Conservation (phyloP, 30 jellyfish, hydroid and myxozoan species). For the Hydra vulgaris region DNA sequence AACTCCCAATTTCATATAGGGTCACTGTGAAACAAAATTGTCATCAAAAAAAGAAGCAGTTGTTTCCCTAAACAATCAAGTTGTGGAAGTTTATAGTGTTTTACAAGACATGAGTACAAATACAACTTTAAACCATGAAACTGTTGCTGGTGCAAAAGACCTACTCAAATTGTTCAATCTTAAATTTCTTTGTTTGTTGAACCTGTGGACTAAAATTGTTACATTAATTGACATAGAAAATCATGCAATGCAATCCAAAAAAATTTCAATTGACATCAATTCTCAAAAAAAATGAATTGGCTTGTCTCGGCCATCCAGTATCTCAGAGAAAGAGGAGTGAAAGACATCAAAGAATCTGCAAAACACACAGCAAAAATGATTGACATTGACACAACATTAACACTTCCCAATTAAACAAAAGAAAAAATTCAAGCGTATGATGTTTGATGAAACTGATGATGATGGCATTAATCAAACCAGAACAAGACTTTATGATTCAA, state of each 20-base stretch:
- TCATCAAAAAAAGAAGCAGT: neutral
- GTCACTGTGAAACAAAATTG: neutral
- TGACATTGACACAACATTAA: neutral
- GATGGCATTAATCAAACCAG: neutral
- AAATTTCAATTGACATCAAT: neutral
- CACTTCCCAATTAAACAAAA: neutral
- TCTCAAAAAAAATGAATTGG: neutral
- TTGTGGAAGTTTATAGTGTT: neutral
- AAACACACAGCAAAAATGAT: neutral
- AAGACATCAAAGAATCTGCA: neutral
- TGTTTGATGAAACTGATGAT: neutral
- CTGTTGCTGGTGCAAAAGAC: neutral
- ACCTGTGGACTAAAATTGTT: neutral
- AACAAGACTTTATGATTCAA: neutral
- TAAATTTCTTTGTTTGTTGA: neutral
- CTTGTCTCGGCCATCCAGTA: neutral
- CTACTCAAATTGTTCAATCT: neutral
- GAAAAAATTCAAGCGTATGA: neutral
- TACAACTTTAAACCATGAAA: neutral
- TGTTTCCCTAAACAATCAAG: neutral
- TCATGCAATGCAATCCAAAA: neutral
- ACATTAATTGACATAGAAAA: neutral
- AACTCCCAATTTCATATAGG: neutral
- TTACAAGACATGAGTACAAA: neutral
- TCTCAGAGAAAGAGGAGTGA: neutral